A percentile compares a stretch with the other conserved stretches of the same genome.
These are phyloP conservation scores for Vulpes vulpes DNA, from an alignment of 2,113 vertebrate genomes.

Conservation along the genomic window DNA sequence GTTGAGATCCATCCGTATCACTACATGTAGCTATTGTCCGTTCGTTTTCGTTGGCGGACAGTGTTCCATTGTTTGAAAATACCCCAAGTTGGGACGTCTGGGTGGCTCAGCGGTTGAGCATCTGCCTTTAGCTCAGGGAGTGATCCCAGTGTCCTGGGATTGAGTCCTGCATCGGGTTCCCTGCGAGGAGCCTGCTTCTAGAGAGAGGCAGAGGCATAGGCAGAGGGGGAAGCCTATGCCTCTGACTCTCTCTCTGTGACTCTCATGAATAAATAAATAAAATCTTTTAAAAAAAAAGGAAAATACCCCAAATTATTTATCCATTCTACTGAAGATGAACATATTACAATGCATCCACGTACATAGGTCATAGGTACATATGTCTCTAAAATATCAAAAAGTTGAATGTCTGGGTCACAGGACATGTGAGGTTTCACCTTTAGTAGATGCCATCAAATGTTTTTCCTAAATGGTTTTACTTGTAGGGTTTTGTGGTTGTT, in stretches of 20 bases:
- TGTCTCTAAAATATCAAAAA: not conserved
- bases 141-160: too few relatives aligned
- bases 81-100: not conserved
- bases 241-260: too few relatives aligned
- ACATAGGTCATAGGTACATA: too few relatives aligned
- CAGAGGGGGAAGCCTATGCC: too few relatives aligned
- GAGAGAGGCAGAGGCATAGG: too few relatives aligned
- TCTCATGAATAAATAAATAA: too few relatives aligned
- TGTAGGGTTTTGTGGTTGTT: not conserved
- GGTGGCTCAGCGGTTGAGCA: too few relatives aligned
- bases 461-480: not conserved
- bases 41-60: not conserved
- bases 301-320: slow-evolving; percentile 20
- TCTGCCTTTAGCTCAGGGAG: too few relatives aligned
- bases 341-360: not conserved
- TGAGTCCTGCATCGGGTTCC: too few relatives aligned
- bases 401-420: not conserved
- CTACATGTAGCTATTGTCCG: not conserved
- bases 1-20: not conserved
- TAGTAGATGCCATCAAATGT: not conserved
- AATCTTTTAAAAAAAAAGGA: not conserved
- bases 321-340: not conserved
- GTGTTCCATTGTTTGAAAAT: not conserved
- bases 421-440: not conserved
- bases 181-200: too few relatives aligned